These are phyloP conservation scores for Homarus americanus DNA, from an alignment of 1,140 invertebrate genomes.

Conservation along the genomic window DNA sequence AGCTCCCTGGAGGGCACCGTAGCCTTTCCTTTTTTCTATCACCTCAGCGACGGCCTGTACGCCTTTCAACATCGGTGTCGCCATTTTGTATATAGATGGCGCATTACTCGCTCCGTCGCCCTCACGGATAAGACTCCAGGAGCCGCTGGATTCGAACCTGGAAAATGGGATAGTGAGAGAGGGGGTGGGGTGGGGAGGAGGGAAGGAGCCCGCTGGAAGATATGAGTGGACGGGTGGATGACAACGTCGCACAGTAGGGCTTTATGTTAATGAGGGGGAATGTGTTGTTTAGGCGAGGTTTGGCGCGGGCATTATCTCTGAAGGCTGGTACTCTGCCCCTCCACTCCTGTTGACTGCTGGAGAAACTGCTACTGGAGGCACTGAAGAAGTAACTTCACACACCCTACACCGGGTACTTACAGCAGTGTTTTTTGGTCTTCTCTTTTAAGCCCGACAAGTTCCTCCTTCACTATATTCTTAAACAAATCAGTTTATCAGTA, in stretches of 20 bases:
- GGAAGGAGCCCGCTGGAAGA: background rate
- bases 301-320: background rate
- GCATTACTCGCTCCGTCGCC: conserved; percentile 73
- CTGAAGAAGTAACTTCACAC: too few species aligned
- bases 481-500: too few species aligned
- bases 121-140: conserved; percentile 71
- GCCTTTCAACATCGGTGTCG: conserved; percentile 62
- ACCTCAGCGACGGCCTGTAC: conserved; percentile 54
- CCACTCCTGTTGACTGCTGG: too few species aligned
- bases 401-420: too few species aligned
- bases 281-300: conserved; percentile 43
- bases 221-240: conserved; percentile 29
- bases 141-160: conserved; percentile 60
- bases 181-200: background rate
- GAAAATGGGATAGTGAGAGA: conserved; percentile 39
- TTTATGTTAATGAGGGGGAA: conserved; percentile 62
- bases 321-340: background rate
- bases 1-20: background rate
- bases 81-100: conserved; percentile 75
- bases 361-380: too few species aligned
- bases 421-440: too few species aligned
- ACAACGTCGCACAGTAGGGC: conserved; percentile 12
- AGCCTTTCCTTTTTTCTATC: conserved; percentile 49
- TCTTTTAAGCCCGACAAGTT: too few species aligned
- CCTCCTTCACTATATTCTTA: too few species aligned